Percentiles rank a stretch among this genome's conserved stretches.
These are phyloP conservation scores for Okamejei kenojei DNA, from an alignment of 2,797 vertebrate species.

Conservation along the genomic window DNA sequence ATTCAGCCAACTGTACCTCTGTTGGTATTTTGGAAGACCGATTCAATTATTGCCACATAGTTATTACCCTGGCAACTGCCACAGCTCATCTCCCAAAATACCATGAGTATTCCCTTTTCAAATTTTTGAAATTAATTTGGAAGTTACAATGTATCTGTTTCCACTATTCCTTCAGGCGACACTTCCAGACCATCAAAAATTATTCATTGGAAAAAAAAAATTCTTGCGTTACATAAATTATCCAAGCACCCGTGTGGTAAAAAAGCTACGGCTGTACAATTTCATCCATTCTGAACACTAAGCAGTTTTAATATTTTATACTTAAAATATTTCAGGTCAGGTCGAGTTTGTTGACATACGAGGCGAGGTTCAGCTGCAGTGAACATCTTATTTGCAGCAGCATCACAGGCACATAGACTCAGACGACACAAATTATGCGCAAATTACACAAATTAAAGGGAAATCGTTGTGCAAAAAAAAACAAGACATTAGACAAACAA, in stretches of 20 bases:
- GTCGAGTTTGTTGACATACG: too few species aligned
- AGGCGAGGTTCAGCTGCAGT: too few species aligned
- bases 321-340: background rate
- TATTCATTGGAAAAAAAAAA: background rate
- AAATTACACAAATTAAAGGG: too few species aligned
- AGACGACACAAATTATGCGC: too few species aligned
- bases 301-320: constrained; percentile 14
- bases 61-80: background rate
- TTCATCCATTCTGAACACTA: background rate
- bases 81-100: too few species aligned
- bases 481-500: too few species aligned
- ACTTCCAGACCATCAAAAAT: background rate
- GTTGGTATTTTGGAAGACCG: background rate
- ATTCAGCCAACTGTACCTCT: background rate
- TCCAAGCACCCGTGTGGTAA: background rate
- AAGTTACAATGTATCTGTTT: background rate
- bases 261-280: background rate
- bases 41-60: background rate
- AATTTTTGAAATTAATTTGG: background rate
- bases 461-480: too few species aligned
- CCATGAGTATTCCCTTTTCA: background rate
- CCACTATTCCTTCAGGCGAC: background rate
- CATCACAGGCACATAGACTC: too few species aligned
- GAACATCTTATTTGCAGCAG: too few species aligned
- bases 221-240: too few species aligned